These are phyloP conservation scores for Hippocampus kuda DNA, from an alignment of 2,797 vertebrate genomes.

Conservation along the genomic window DNA sequence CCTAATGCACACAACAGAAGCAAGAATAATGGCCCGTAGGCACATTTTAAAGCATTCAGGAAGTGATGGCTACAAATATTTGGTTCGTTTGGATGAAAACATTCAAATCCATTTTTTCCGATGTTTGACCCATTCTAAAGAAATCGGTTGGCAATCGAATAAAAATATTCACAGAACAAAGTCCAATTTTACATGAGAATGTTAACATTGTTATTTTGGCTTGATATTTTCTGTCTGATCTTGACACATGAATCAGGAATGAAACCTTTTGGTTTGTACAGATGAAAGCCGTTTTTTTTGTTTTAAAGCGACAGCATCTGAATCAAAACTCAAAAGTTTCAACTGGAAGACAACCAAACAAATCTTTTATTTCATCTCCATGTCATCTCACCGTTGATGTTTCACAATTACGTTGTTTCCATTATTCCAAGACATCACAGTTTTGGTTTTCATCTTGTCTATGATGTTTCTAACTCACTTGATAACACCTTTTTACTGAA, in stretches of 20 bases:
- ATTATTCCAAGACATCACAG: too few relatives aligned
- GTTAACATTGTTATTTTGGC: not conserved
- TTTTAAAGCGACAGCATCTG: too few relatives aligned
- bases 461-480: not conserved
- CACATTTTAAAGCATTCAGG: not conserved
- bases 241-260: not conserved
- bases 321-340: too few relatives aligned
- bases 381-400: not conserved
- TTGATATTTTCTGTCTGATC: not conserved
- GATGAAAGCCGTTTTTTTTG: not conserved
- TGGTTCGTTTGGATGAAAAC: not conserved
- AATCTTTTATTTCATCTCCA: not conserved
- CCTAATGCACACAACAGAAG: not conserved
- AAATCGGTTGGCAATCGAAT: too few relatives aligned
- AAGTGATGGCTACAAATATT: not conserved
- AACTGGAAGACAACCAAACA: too few relatives aligned
- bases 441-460: too few relatives aligned
- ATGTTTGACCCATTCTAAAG: too few relatives aligned
- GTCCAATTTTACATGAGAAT: not conserved
- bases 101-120: too few relatives aligned
- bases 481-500: not conserved
- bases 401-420: too few relatives aligned
- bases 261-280: not conserved
- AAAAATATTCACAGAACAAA: not conserved
- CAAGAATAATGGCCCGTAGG: not conserved